A percentile compares a stretch with the other conserved stretches of the same genome.
These are phyloP conservation scores for Antechinus stuartii DNA, from an alignment of 2,113 vertebrate genomes.

Conservation along the genomic window DNA sequence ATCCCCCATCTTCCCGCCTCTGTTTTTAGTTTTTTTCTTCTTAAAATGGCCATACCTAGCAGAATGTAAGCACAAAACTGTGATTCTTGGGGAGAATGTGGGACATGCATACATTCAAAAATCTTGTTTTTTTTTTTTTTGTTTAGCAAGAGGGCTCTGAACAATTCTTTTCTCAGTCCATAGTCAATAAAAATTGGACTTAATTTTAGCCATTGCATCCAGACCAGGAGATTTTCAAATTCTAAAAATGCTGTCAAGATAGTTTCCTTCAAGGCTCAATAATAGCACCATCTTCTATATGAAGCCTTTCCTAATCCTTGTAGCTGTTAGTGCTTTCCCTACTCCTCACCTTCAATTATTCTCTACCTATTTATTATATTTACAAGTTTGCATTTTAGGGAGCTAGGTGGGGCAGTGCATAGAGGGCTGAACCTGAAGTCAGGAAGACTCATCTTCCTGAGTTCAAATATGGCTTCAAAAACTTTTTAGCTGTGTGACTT, in stretches of 20 bases:
- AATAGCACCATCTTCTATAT: neutral
- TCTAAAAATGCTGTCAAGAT: neutral
- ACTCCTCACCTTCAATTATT: neutral
- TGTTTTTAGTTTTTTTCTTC: slow-evolving; percentile 45
- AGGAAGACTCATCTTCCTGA: neutral
- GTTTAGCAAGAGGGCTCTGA: neutral
- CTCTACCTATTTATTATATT: neutral
- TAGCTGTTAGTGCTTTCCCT: neutral
- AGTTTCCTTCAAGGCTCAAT: neutral
- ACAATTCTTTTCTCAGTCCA: neutral
- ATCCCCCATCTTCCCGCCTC: neutral
- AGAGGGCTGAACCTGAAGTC: neutral
- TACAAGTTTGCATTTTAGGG: neutral
- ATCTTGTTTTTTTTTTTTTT: neutral
- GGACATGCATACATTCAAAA: neutral
- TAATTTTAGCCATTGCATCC: neutral
- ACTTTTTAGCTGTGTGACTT: neutral
- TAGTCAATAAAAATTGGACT: neutral
- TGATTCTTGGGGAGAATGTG: neutral
- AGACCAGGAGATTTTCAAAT: neutral
- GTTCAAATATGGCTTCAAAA: neutral
- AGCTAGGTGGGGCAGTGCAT: neutral
- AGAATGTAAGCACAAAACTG: neutral
- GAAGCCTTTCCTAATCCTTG: neutral
- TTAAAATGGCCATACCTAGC: neutral